phyloP scores from a whole-genome alignment of 2,797 vertebrate species.

The Galagoides demidoff region DNA sequence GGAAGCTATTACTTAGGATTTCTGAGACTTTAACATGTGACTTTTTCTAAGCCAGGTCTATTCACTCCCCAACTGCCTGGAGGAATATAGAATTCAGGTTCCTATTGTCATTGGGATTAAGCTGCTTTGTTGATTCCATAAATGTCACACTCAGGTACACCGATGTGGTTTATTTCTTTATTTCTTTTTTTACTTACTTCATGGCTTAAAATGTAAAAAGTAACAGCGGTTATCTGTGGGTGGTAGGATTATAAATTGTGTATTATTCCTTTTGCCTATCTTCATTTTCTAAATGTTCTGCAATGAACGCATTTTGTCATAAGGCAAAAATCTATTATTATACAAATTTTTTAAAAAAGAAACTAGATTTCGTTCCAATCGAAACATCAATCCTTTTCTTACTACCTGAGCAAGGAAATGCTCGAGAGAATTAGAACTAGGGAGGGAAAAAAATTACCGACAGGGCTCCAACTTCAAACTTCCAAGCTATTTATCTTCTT shows the following conservation, averaged over 20 bases:
- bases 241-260: slow-evolving; percentile 24
- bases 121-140: background rate
- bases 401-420: slow-evolving; percentile 12
- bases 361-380: slow-evolving; percentile 4
- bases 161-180: background rate
- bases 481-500: slow-evolving; percentile 61
- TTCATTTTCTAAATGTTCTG: slow-evolving; percentile 57
- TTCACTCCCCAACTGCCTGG: background rate
- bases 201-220: background rate
- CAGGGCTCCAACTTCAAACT: slow-evolving; percentile 51
- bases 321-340: slow-evolving; percentile 44
- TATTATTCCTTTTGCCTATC: background rate
- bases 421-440: slow-evolving; percentile 47
- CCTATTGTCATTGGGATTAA: background rate
- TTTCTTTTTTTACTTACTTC: background rate
- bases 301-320: slow-evolving; percentile 53
- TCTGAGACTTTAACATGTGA: background rate
- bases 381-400: slow-evolving; percentile 35
- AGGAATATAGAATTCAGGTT: background rate
- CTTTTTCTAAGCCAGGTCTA: background rate
- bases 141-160: background rate
- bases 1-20: background rate
- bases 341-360: background rate
- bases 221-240: slow-evolving; percentile 4
- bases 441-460: background rate